These are phyloP conservation scores for Scomber scombrus DNA, from an alignment of 2,113 vertebrate species.

Conservation along the genomic window DNA sequence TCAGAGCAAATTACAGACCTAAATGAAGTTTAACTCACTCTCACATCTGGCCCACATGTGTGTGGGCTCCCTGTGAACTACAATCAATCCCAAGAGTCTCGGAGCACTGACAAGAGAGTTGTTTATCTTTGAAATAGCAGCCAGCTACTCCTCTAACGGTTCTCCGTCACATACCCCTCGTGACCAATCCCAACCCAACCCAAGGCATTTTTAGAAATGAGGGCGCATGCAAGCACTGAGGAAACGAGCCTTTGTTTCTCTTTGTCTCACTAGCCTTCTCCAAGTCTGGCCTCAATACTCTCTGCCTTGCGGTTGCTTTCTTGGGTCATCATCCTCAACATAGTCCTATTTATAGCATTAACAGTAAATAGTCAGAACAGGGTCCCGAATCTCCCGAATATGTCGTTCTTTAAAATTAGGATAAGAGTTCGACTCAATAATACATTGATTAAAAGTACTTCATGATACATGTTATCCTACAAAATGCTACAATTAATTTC, in stretches of 20 bases:
- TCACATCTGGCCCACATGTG: constrained; percentile 75
- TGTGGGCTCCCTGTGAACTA: constrained; percentile 40
- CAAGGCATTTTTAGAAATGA: constrained; percentile 72
- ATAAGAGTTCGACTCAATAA: not conserved
- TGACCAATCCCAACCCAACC: constrained; percentile 71
- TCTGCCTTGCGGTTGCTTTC: not conserved
- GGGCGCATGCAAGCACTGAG: constrained; percentile 34
- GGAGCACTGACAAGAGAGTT: constrained; percentile 23
- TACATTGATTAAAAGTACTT: not conserved
- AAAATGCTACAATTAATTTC: not conserved
- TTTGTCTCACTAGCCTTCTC: constrained; percentile 19
- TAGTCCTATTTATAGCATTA: constrained; percentile 6
- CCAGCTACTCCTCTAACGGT: constrained; percentile 54
- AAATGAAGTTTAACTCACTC: constrained; percentile 23
- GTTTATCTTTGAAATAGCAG: constrained; percentile 84
- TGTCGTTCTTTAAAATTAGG: not conserved
- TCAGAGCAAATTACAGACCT: constrained; percentile 28
- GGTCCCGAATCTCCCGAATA: not conserved
- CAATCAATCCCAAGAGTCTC: constrained; percentile 32
- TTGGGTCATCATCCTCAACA: constrained; percentile 6
- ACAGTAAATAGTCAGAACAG: not conserved
- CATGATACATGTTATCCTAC: not conserved
- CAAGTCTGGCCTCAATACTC: constrained; percentile 10
- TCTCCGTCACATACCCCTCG: constrained; percentile 49
- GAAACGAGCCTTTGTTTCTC: constrained; percentile 59